Conservation (phyloP, 2,888 invertebrate genomes). For the Conus canariensis region DNA sequence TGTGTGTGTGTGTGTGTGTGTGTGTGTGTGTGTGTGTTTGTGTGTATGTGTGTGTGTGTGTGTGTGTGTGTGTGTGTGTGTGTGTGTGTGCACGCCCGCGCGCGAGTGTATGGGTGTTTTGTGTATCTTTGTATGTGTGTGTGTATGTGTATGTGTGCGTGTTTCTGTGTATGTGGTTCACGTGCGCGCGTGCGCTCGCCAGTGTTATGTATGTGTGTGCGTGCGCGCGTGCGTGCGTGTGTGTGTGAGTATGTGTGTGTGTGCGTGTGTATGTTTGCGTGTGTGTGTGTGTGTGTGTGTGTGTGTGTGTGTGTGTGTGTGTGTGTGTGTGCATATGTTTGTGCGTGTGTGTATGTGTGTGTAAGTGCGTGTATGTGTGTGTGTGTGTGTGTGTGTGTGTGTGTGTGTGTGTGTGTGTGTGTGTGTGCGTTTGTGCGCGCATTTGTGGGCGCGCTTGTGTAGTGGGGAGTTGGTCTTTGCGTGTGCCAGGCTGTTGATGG, state of each 20-base stretch:
- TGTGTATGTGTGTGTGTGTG: slow-evolving; percentile 5
- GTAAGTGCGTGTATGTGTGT: background rate
- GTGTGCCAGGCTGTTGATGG: too few species aligned
- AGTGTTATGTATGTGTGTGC: too few species aligned
- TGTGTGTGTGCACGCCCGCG: background rate
- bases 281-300: slow-evolving; percentile 23
- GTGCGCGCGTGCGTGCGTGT: too few species aligned
- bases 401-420: slow-evolving; percentile 14
- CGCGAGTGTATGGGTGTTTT: too few species aligned
- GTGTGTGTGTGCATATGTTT: slow-evolving; percentile 35
- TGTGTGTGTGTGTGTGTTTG: background rate
- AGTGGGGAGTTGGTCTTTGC: too few species aligned
- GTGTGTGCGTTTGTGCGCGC: background rate
- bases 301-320: slow-evolving; percentile 26
- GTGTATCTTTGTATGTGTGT: background rate
- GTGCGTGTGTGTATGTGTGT: background rate
- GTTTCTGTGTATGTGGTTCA: background rate
- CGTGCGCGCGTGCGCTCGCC: too few species aligned
- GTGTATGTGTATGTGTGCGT: slow-evolving; percentile 20
- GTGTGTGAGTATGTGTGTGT: too few species aligned
- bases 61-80: slow-evolving; percentile 18
- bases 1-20: background rate
- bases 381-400: slow-evolving; percentile 5
- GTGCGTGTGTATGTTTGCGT: background rate
- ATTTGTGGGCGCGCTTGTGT: background rate